phyloP scores from a whole-genome alignment of 2,113 vertebrate species.

The Seriola quinqueradiata region DNA sequence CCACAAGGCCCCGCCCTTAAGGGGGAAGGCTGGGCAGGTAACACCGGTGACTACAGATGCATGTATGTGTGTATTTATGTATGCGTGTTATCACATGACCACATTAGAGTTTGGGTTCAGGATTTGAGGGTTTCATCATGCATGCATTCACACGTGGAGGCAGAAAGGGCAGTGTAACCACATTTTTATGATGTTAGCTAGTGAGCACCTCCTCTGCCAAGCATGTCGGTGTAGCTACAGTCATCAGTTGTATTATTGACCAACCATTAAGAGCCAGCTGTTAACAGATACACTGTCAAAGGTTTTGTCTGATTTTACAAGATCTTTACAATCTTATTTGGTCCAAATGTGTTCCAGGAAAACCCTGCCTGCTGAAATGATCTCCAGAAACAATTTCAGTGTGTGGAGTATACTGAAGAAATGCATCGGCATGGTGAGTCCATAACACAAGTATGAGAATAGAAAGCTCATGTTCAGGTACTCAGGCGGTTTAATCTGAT shows the following conservation, averaged over 20 bases:
- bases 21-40: too few species aligned
- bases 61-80: background rate
- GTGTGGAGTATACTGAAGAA: constrained; percentile 97
- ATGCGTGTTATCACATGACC: constrained; percentile 15
- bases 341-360: constrained; percentile 82
- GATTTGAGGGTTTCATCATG: background rate
- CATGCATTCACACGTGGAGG: background rate
- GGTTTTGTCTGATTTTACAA: background rate
- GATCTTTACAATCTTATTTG: background rate
- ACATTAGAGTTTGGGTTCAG: background rate
- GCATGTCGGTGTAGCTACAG: too few species aligned
- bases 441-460: background rate
- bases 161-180: background rate
- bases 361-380: constrained; percentile 92
- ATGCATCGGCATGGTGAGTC: constrained; percentile 96
- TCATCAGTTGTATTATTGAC: background rate
- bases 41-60: too few species aligned
- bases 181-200: background rate
- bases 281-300: background rate
- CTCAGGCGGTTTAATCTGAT: background rate
- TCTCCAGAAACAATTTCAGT: constrained; percentile 95
- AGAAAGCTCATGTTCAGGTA: background rate
- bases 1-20: too few species aligned
- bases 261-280: background rate
- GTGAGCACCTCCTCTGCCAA: background rate